These are phyloP conservation scores for Sebastes cheni DNA, from an alignment of 2,797 vertebrate genomes.

Conservation along the genomic window DNA sequence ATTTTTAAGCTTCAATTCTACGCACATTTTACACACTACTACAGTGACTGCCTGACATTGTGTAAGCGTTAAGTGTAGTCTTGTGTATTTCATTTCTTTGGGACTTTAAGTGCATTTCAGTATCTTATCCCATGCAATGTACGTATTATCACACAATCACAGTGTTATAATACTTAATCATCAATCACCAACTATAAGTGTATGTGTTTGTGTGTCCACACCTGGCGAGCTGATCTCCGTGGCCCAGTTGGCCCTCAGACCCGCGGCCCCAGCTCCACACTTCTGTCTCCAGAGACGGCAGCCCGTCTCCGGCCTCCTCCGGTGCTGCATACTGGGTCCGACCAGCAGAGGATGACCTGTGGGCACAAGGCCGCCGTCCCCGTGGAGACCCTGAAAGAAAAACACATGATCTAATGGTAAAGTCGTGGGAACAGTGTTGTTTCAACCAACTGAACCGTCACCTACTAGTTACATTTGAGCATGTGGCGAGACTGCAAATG, in stretches of 20 bases:
- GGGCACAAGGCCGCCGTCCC: conserved; percentile 7
- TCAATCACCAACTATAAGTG: too few species aligned
- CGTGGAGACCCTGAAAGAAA: conserved; percentile 61
- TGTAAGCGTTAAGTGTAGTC: background rate
- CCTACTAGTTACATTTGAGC: background rate
- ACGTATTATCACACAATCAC: background rate
- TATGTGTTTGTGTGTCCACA: conserved; percentile 53
- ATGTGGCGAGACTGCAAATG: background rate
- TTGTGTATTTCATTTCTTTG: background rate
- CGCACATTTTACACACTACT: background rate
- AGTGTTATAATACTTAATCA: background rate
- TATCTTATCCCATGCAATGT: background rate
- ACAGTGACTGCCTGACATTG: background rate
- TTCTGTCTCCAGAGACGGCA: conserved; percentile 92
- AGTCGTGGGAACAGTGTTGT: background rate
- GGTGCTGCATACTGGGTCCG: background rate
- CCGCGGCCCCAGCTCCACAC: conserved; percentile 99
- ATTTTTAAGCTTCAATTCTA: background rate
- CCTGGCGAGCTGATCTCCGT: conserved; percentile 94
- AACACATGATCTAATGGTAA: background rate
- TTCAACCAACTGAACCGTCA: background rate
- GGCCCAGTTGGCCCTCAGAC: conserved; percentile 95
- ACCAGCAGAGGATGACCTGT: conserved; percentile 22
- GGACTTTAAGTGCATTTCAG: background rate
- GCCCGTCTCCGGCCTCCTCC: conserved; percentile 80